Evolutionary conservation across 2,888 invertebrate genomes (phyloP).

Genomic region (Microctonus brassicae): DNA sequence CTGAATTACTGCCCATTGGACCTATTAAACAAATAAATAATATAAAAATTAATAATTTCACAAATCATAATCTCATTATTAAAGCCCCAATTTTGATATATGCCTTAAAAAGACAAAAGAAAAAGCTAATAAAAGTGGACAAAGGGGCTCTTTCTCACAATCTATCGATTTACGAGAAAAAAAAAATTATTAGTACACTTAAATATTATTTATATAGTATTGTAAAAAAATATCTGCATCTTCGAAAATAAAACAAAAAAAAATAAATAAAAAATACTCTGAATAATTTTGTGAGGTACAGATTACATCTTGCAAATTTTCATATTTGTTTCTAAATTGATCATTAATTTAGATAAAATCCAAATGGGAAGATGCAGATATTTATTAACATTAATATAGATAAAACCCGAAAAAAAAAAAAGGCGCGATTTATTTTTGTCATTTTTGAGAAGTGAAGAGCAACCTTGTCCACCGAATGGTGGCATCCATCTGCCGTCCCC

Average conservation of each 20-base stretch:
- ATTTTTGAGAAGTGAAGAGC: constrained; percentile 53
- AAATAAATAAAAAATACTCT: no score
- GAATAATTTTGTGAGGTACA: no score
- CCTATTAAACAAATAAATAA: constrained; percentile 42
- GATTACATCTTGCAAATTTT: no score
- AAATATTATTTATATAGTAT: neutral
- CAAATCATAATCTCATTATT: neutral
- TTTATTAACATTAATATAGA: neutral
- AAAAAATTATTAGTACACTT: neutral
- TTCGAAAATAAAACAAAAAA: no score
- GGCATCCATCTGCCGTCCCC: constrained; percentile 60
- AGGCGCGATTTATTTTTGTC: neutral
- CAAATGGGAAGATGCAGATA: neutral
- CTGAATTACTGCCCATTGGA: constrained; percentile 65
- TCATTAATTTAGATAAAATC: neutral
- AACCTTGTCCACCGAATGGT: constrained; percentile 61
- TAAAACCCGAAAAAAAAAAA: neutral
- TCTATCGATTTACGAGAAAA: constrained; percentile 30
- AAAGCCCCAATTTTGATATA: neutral
- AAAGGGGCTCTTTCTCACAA: constrained; percentile 51
- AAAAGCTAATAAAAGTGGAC: constrained; percentile 44
- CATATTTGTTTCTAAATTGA: no score
- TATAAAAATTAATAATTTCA: neutral
- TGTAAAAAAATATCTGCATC: neutral
- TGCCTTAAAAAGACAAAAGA: neutral